Evolutionary conservation across 2,113 vertebrate genomes (phyloP).

Genomic region (Mastomys coucha): DNA sequence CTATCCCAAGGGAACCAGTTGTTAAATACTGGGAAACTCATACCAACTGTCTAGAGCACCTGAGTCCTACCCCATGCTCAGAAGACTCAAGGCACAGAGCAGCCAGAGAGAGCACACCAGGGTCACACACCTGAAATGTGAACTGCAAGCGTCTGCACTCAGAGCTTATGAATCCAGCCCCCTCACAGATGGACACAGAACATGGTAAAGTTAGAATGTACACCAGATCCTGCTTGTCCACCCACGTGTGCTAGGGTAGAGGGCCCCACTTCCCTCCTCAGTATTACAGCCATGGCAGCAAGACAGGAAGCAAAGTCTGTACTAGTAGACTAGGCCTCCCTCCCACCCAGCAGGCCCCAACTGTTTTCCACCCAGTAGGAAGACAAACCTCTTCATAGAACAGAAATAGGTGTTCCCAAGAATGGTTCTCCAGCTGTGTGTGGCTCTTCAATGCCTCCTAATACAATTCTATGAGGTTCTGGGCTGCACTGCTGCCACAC

Average conservation of each 20-base stretch:
- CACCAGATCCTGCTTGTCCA: not conserved
- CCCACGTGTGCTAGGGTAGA: not conserved
- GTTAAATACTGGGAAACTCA: not conserved
- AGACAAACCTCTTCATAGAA: not conserved
- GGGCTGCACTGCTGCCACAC: constrained; percentile 20
- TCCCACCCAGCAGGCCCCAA: constrained; percentile 3
- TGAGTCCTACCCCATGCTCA: not conserved
- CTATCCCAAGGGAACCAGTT: not conserved
- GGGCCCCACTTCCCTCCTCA: no score
- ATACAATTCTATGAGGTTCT: not conserved
- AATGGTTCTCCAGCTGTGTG: not conserved
- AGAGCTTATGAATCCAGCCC: no score
- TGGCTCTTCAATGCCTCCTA: constrained; percentile 30
- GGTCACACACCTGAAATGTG: not conserved
- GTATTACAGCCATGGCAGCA: not conserved
- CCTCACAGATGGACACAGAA: not conserved
- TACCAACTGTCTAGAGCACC: not conserved
- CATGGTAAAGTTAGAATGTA: not conserved
- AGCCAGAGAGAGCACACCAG: not conserved
- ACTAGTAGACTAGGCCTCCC: not conserved
- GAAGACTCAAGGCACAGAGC: not conserved
- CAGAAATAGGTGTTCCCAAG: constrained; percentile 14
- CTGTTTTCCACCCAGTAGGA: not conserved
- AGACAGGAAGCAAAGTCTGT: not conserved
- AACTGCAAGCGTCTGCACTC: not conserved